A percentile compares a stretch with the other conserved stretches of the same genome.
Evolutionary conservation across 1,140 invertebrate species (phyloP).

Genomic region (Zaprionus tsacasi): DNA sequence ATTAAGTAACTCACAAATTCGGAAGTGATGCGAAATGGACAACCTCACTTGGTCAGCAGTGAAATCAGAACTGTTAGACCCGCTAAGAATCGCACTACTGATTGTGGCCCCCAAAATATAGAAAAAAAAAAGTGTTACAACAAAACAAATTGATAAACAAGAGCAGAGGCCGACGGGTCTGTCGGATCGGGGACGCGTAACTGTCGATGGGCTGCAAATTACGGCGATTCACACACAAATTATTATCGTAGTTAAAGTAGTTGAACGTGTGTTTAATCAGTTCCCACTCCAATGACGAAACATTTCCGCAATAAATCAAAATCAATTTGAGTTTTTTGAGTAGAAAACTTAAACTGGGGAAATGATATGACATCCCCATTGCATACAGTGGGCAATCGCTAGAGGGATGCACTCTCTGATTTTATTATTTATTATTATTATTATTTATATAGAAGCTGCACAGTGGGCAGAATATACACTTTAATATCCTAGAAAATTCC

Average conservation of each 20-base stretch:
- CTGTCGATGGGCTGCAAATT: background rate
- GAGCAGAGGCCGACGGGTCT: background rate
- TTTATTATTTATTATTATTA: too few relatives aligned
- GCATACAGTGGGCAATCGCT: background rate
- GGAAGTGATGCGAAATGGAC: background rate
- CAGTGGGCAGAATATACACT: too few relatives aligned
- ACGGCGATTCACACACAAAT: constrained; percentile 23
- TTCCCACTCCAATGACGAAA: constrained; percentile 31
- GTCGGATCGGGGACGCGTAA: constrained; percentile 1
- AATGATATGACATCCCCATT: background rate
- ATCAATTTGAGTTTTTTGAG: constrained; percentile 13
- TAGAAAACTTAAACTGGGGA: background rate
- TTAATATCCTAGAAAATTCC: too few relatives aligned
- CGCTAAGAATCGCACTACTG: background rate
- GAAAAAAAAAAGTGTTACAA: background rate
- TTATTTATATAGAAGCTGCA: too few relatives aligned
- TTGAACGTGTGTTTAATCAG: constrained; percentile 27
- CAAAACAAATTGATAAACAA: constrained; percentile 1
- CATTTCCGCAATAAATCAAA: constrained; percentile 28
- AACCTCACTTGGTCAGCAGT: background rate
- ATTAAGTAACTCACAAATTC: background rate
- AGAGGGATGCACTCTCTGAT: background rate
- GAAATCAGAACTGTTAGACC: constrained; percentile 4
- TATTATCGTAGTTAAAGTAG: constrained; percentile 21
- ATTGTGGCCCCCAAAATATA: background rate